Base-by-base conservation (phyloP, 2,113 vertebrate genomes). In the Eudorcas thomsonii region DNA sequence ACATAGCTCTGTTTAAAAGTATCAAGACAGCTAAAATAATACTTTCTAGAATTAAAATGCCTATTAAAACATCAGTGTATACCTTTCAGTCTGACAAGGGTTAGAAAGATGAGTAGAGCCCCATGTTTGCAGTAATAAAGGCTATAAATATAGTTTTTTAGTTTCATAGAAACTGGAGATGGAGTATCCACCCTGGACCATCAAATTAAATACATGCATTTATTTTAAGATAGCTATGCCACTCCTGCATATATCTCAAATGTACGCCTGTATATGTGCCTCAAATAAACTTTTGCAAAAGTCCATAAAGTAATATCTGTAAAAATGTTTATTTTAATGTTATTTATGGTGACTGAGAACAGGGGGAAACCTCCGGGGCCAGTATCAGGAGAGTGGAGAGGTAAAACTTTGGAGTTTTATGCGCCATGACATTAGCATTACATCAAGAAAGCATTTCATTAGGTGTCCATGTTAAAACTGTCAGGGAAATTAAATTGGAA, bases 151-250 rank as follows among this genome's bases (percentile, higher is more conserved):
- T 3, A 3, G 3, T 84, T 5, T 13, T 13, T 57, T 28, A n/a
- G 4, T 16, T 5, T 8, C 43, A 0, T 7, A 64, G 23, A 52
- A 33, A 8, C 8, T 9, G 17, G 25, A 50, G 48, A 12, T 39
- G 16, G 12, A 28, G 5, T 11, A 30, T n/a, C 8, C 9, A 0
- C 3, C n/a, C 14, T 81, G 25, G 17, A n/a, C 5, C 2, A 4
- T 57, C 36, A 80, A 8, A 7, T 45, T 28, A 78, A 93, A 74
- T 71, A 28, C 25, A 87, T 36, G 45, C 6, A 60, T 43, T 16
- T 50, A 28, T 93, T 97, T 55, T 57, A 2, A 54, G 4, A 71
- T 93, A 33, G 2, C 11, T 48, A 6, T 62, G 48, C 54, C 25
- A 13, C 3, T 54, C 2, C 23, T 78, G 15, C 8, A 13, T 33